These are phyloP conservation scores for Arrhopalites spinosus DNA, from an alignment of 2,888 invertebrate genomes.

Conservation along the genomic window DNA sequence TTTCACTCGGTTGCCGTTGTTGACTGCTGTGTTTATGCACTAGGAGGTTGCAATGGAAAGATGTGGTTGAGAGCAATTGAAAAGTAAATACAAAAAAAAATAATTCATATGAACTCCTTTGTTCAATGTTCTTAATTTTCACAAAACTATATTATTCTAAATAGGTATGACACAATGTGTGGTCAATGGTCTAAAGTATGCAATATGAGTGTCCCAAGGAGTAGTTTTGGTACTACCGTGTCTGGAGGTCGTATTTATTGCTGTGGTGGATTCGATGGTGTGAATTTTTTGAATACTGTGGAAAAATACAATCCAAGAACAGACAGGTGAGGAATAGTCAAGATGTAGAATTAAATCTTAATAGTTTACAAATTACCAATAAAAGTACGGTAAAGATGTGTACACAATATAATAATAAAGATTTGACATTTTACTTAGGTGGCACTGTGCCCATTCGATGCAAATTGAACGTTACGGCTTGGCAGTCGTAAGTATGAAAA, in stretches of 20 bases:
- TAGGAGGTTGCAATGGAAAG: slow-evolving; percentile 58
- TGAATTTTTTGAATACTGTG: slow-evolving; percentile 57
- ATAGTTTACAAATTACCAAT: background rate
- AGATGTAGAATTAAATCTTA: background rate
- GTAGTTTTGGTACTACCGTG: slow-evolving; percentile 57
- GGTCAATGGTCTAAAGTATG: slow-evolving; percentile 57
- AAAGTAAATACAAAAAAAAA: slow-evolving; percentile 54
- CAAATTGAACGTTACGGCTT: slow-evolving; percentile 57
- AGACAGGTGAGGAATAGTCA: slow-evolving; percentile 50
- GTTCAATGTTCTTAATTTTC: background rate
- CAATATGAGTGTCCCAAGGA: slow-evolving; percentile 58
- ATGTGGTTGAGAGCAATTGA: slow-evolving; percentile 57
- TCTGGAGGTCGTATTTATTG: slow-evolving; percentile 58
- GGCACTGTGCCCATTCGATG: slow-evolving; percentile 58
- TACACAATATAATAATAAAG: background rate
- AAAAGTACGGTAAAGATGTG: background rate
- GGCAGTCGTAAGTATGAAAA: slow-evolving; percentile 55
- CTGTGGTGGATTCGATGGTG: slow-evolving; percentile 58
- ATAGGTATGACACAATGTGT: slow-evolving; percentile 57
- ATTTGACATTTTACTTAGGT: slow-evolving; percentile 43
- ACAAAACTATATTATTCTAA: slow-evolving; percentile 20
- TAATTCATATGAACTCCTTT: background rate
- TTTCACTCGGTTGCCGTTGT: slow-evolving; percentile 57
- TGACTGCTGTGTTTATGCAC: slow-evolving; percentile 57
- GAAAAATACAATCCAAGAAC: slow-evolving; percentile 59